Base-by-base conservation (phyloP, 2,888 invertebrate genomes). In the Xylocampa areola region DNA sequence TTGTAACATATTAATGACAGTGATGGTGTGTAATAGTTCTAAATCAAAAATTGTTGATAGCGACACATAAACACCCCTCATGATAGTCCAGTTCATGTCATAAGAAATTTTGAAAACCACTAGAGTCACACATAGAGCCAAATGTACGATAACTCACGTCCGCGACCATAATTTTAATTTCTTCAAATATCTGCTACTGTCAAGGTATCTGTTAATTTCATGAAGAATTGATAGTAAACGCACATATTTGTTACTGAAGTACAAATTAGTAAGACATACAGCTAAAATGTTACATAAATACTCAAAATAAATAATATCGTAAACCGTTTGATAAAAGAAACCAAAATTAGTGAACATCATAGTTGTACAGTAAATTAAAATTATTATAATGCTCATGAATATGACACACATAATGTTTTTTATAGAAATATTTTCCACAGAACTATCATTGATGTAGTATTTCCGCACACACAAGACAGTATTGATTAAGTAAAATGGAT, bases 41-140 rank as follows among this genome's bases (percentile, higher is more conserved):
- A 68, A 40, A 37, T 64, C 69, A 11, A 64, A 37, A 2, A 64
- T 16, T 13, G 45, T n/a, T 1, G 63, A 41, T n/a, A 30, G 30
- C 1, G 19, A 53, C 3, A 48, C 47, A 13, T 68, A 64, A 4
- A 63, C 5, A 19, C 29, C 45, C 39, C 64, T 53, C 2, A 48
- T 16, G 1, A 63, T 3, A 2, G 37, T 43, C 64, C 69, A 64
- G 7, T 0, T 0, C 3, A 52, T 32, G 23, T 64, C 64, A 2
- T 43, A 64, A 4, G 0, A 8, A 1, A 62, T 7, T 63, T 64
- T 68, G 5, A 53, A 68, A 14, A 51, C 0, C 16, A 30, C 6
- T 6, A 68, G 4, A 0, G 16, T 4, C 10, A 25, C 5, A 47
- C 32, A 51, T 2, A 41, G 39, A 5, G 1, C 11, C 13, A 51